Conservation (phyloP, 2,113 vertebrate species). For the Misgurnus mizolepis region DNA sequence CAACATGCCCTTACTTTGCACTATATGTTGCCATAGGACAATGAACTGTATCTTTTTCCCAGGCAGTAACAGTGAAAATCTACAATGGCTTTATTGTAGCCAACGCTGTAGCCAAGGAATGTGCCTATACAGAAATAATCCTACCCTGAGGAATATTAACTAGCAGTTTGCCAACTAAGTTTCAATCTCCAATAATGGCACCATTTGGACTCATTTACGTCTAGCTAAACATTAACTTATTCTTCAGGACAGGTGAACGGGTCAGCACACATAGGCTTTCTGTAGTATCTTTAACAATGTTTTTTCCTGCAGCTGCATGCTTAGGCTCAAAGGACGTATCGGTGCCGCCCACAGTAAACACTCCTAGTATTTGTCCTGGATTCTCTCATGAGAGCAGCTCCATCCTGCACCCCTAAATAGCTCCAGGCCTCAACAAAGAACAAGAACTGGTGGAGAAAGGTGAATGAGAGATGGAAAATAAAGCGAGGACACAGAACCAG, state of each 20-base stretch:
- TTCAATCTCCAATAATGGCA: not conserved
- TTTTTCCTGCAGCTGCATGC: conserved; percentile 45
- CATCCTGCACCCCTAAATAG: conserved; percentile 40
- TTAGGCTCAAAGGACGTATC: conserved; percentile 49
- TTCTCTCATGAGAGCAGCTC: conserved; percentile 48
- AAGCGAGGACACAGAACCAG: conserved; percentile 44
- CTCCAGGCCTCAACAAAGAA: conserved; percentile 40
- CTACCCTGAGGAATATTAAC: not conserved
- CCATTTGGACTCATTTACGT: conserved; percentile 1
- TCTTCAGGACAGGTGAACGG: conserved; percentile 8
- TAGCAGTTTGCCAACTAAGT: not conserved
- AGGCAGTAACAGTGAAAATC: too few relatives aligned
- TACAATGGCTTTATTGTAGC: too few relatives aligned
- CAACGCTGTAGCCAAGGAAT: too few relatives aligned
- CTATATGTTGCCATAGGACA: too few relatives aligned
- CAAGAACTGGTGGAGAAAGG: conserved; percentile 20
- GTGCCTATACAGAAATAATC: too few relatives aligned
- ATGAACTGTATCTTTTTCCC: too few relatives aligned
- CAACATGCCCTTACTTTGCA: too few relatives aligned
- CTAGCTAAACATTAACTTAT: not conserved
- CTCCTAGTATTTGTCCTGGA: conserved; percentile 47
- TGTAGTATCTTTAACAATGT: conserved; percentile 8
- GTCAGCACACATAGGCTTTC: not conserved
- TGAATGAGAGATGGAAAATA: conserved; percentile 44
- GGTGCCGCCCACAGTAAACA: conserved; percentile 51